Evolutionary conservation across 1,140 invertebrate species (phyloP).

Genomic region (Leptonema lineaticorne): DNA sequence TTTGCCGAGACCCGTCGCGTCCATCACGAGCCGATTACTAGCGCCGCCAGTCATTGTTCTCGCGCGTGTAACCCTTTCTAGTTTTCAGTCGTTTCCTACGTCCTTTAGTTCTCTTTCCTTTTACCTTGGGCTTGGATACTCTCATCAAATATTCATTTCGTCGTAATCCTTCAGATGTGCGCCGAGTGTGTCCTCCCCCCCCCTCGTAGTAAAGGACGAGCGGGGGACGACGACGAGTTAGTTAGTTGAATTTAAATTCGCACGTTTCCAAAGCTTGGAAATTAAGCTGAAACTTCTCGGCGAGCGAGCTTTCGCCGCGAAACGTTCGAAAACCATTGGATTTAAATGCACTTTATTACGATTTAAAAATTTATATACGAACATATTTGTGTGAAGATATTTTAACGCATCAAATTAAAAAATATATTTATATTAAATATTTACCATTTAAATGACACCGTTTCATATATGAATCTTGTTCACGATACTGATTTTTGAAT

Average conservation of each 20-base stretch:
- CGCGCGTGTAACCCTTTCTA: neutral
- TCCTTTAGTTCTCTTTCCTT: conserved; percentile 11
- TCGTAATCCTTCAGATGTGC: conserved; percentile 17
- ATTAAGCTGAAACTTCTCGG: conserved; percentile 32
- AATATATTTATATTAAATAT: too few relatives aligned
- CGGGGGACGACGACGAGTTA: neutral
- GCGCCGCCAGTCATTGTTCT: neutral
- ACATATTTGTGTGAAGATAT: too few relatives aligned
- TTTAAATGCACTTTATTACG: too few relatives aligned
- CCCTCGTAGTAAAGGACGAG: too few relatives aligned
- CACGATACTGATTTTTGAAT: too few relatives aligned
- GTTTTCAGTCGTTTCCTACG: neutral
- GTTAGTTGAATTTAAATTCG: conserved; percentile 33
- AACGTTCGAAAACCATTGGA: too few relatives aligned
- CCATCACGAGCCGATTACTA: neutral
- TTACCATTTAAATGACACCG: too few relatives aligned
- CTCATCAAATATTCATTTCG: conserved; percentile 30
- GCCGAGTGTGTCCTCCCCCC: neutral
- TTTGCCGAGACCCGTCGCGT: neutral
- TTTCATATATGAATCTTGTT: too few relatives aligned
- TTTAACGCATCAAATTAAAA: too few relatives aligned
- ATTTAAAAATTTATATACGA: too few relatives aligned
- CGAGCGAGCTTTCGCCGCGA: too few relatives aligned
- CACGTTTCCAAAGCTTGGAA: conserved; percentile 21
- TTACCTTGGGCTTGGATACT: neutral